Conservation (phyloP, 1,140 invertebrate genomes). For the Scaptomyza graminum region DNA sequence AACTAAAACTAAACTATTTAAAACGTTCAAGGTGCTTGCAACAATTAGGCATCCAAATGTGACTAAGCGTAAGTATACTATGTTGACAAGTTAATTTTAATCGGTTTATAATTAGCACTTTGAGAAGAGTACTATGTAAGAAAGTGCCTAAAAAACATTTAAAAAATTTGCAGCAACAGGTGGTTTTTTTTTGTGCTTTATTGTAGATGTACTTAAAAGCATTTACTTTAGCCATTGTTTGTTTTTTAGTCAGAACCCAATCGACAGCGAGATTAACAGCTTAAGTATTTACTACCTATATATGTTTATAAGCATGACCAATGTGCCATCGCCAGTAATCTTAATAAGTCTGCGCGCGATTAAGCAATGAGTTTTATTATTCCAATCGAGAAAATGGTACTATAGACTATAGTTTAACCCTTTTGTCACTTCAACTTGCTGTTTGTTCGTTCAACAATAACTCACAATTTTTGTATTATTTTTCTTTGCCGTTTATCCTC, state of each 20-base stretch:
- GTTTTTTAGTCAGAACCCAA: constrained; percentile 6
- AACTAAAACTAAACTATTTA: neutral
- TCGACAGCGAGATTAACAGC: constrained; percentile 29
- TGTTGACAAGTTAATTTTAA: constrained; percentile 6
- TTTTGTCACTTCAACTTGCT: constrained; percentile 8
- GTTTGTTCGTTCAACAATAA: constrained; percentile 13
- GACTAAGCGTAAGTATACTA: neutral
- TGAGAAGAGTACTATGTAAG: neutral
- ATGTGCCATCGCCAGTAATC: constrained; percentile 47
- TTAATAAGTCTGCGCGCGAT: constrained; percentile 59
- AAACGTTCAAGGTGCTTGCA: neutral
- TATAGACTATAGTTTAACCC: neutral
- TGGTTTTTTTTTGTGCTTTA: neutral
- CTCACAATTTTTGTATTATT: constrained; percentile 4
- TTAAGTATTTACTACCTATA: constrained; percentile 24
- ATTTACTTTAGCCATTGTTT: constrained; percentile 22
- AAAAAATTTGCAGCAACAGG: neutral
- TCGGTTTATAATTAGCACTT: constrained; percentile 4
- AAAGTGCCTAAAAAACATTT: neutral
- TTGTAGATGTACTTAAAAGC: neutral
- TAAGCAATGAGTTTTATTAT: constrained; percentile 37
- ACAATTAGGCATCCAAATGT: neutral
- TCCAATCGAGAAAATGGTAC: neutral
- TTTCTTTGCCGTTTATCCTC: constrained; percentile 6
- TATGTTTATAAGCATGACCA: constrained; percentile 4